Base-by-base conservation (phyloP, 2,888 invertebrate species). In the Loripinus fragilis region DNA sequence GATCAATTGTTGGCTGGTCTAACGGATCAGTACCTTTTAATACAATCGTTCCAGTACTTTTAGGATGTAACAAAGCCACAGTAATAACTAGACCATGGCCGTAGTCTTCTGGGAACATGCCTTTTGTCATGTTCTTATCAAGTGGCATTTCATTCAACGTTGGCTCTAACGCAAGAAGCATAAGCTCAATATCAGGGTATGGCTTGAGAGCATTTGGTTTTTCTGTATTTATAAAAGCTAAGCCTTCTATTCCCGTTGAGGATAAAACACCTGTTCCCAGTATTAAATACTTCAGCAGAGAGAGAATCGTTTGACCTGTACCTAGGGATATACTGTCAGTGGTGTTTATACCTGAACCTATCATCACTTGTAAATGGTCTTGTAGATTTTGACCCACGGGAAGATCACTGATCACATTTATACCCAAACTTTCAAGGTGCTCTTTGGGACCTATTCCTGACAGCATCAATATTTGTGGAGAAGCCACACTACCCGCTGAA, bases 321-420 rank as follows among this genome's bases (percentile, higher is more conserved):
- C 3, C 3, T 33, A 45, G 12, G 20, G 5, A 2, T 10, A 48
- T 48, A n/a, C 48, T 15, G 17, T 48, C 48, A 5, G 20, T 48
- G 10, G 48, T 10, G 20, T 48, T 48, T 10, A 48, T 20, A 10
- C 17, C n/a, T 10, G 48, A 48, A 3, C 3, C 3, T 5, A 48
- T n/a, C 7, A 20, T 15, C n/a, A 48, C 17, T 20, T 15, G 7
- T 20, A 48, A 20, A 48, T 48, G 48, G 20, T 48, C 48, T 48
- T 48, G 48, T 3, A 48, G n/a, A 17, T 48, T 48, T 15, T 48
- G 17, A 17, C 48, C 48, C n/a, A 48, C 48, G 7, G 48, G 48
- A 15, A 48, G 20, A 48, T 48, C 73, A 73, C 17, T 48, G 38
- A n/a, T 68, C 64, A 23, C 60, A 52, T 25, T 33, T 33, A 23